A percentile compares a stretch with the other conserved stretches of the same genome.
Evolutionary conservation across 2,888 invertebrate species (phyloP).

Genomic region (Yponomeuta cagnagella): DNA sequence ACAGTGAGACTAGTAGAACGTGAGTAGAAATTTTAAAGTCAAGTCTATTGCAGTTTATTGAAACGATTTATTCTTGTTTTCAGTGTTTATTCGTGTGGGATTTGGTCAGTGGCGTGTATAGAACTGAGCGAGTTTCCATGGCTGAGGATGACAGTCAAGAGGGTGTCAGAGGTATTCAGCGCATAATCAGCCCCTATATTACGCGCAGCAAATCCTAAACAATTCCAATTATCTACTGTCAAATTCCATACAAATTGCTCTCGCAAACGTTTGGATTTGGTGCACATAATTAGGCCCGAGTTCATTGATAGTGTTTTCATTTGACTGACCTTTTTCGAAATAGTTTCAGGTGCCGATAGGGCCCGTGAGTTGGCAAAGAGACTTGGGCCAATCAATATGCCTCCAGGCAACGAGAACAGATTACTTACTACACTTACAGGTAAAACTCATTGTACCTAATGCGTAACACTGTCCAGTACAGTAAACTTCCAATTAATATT

Average conservation of each 20-base stretch:
- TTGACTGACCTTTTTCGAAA: background rate
- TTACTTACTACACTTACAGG: slow-evolving; percentile 67
- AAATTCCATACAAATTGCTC: too few species aligned
- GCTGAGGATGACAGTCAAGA: slow-evolving; percentile 67
- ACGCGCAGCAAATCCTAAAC: too few species aligned
- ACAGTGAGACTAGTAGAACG: too few species aligned
- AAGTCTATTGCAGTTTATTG: background rate
- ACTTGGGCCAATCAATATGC: slow-evolving; percentile 55
- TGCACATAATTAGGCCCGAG: too few species aligned
- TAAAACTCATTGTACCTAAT: slow-evolving; percentile 23
- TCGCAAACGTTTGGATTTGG: too few species aligned
- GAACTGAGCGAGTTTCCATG: slow-evolving; percentile 65
- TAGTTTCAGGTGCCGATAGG: slow-evolving; percentile 63
- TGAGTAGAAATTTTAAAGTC: too few species aligned
- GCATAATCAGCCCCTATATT: too few species aligned
- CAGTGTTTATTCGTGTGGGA: slow-evolving; percentile 72
- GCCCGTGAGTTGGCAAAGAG: slow-evolving; percentile 60
- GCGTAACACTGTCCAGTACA: too few species aligned
- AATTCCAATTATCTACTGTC: too few species aligned
- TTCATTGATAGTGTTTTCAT: too few species aligned
- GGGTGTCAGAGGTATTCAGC: slow-evolving; percentile 51
- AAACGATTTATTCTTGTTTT: slow-evolving; percentile 20
- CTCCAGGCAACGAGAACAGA: slow-evolving; percentile 56
- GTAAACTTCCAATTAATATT: too few species aligned
- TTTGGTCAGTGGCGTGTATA: slow-evolving; percentile 63